Evolutionary conservation across 1,140 invertebrate species (phyloP).

Genomic region (Eulimnadia texana): DNA sequence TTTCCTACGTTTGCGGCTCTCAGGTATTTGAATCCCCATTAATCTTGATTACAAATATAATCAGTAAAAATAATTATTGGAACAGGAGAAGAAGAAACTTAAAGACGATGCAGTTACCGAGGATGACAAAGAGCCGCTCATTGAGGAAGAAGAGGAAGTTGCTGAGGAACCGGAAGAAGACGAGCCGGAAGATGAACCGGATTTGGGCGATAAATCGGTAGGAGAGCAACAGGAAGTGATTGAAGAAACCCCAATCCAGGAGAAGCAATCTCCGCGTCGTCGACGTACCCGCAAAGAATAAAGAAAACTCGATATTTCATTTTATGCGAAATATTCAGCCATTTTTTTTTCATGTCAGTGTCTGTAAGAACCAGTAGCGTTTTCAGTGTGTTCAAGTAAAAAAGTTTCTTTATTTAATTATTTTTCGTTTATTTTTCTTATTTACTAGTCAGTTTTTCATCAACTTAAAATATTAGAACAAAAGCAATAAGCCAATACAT

Average conservation of each 20-base stretch:
- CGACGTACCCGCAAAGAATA: conserved; percentile 13
- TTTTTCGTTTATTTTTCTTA: too few species aligned
- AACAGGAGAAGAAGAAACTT: conserved; percentile 26
- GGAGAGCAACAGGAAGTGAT: conserved; percentile 28
- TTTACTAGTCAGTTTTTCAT: too few species aligned
- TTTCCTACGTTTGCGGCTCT: conserved; percentile 59
- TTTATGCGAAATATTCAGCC: too few species aligned
- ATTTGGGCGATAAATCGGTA: conserved; percentile 24
- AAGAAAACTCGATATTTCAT: neutral
- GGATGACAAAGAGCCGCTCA: conserved; percentile 22
- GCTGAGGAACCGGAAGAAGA: conserved; percentile 32
- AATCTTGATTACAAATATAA: neutral
- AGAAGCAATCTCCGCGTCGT: conserved; percentile 7
- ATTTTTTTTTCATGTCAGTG: too few species aligned
- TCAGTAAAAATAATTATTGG: neutral
- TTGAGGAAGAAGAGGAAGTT: conserved; percentile 22
- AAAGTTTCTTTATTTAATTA: too few species aligned
- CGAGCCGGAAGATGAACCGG: conserved; percentile 24
- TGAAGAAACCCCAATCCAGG: neutral
- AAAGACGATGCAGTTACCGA: conserved; percentile 37
- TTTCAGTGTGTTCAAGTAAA: too few species aligned
- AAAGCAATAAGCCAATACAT: too few species aligned
- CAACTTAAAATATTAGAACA: too few species aligned
- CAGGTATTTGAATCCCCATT: conserved; percentile 19
- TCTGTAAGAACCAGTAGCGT: too few species aligned